Conservation (phyloP, 1,140 invertebrate species). For the Listronotus bonariensis region DNA sequence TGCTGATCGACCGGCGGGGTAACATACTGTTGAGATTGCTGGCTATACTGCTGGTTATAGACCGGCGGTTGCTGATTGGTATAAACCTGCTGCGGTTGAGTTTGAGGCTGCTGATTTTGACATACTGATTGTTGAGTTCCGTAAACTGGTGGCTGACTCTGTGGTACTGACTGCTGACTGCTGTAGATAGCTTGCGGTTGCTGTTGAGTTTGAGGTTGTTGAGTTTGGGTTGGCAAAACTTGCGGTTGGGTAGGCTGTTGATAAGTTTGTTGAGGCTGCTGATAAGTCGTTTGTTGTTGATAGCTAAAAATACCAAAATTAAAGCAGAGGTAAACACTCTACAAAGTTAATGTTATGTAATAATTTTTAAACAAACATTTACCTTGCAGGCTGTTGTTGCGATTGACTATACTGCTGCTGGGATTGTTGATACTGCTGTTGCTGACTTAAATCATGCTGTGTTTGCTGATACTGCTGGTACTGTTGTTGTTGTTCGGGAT, state of each 20-base stretch:
- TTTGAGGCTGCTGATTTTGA: conserved; percentile 30
- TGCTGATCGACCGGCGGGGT: conserved; percentile 53
- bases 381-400: conserved; percentile 21
- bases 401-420: conserved; percentile 22
- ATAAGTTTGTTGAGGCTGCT: conserved; percentile 35
- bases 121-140: neutral
- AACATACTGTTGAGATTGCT: conserved; percentile 33
- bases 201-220: conserved; percentile 26
- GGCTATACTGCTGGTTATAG: conserved; percentile 30
- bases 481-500: conserved; percentile 23
- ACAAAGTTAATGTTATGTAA: too few species aligned
- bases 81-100: conserved; percentile 27
- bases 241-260: conserved; percentile 39
- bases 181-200: conserved; percentile 21
- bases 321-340: neutral
- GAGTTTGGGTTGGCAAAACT: conserved; percentile 27
- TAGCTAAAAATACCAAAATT: conserved; percentile 10
- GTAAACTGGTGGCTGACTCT: conserved; percentile 27
- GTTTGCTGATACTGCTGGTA: conserved; percentile 21
- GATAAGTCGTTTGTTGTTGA: conserved; percentile 24
- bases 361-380: neutral
- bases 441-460: conserved; percentile 19
- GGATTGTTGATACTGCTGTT: conserved; percentile 29
- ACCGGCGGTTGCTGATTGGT: conserved; percentile 25
- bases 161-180: conserved; percentile 37